Evolutionary conservation across 2,113 vertebrate species (phyloP).

Genomic region (Gadus chalcogrammus): DNA sequence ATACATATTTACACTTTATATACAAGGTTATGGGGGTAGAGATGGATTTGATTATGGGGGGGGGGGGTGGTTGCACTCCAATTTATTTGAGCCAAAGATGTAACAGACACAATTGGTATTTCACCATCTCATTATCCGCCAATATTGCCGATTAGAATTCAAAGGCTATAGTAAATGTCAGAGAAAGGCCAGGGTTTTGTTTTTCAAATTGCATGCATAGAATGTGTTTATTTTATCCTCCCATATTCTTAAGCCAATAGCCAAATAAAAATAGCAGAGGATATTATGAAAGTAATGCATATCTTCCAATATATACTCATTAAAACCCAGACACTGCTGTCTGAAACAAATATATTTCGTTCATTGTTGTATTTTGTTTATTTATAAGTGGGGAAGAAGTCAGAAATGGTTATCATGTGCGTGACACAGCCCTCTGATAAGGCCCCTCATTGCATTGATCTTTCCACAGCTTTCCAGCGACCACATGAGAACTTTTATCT

Average conservation of each 20-base stretch:
- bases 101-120: constrained; percentile 67
- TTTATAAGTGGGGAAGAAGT: too few relatives aligned
- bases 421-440: too few relatives aligned
- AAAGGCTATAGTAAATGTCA: constrained; percentile 74
- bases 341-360: too few relatives aligned
- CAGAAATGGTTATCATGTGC: too few relatives aligned
- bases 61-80: constrained; percentile 1
- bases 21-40: background rate
- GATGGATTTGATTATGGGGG: background rate
- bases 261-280: constrained; percentile 31
- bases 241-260: constrained; percentile 32
- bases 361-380: too few relatives aligned
- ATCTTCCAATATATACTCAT: constrained; percentile 12
- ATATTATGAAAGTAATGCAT: constrained; percentile 22
- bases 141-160: constrained; percentile 66
- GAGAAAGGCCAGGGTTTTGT: constrained; percentile 72
- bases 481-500: too few relatives aligned
- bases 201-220: constrained; percentile 70
- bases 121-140: constrained; percentile 67
- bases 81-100: constrained; percentile 64
- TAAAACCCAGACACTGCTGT: background rate
- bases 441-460: too few relatives aligned
- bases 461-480: too few relatives aligned
- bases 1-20: background rate
- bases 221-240: constrained; percentile 59